Conservation (phyloP, 1,140 invertebrate species). For the Psilanteris sp. region DNA sequence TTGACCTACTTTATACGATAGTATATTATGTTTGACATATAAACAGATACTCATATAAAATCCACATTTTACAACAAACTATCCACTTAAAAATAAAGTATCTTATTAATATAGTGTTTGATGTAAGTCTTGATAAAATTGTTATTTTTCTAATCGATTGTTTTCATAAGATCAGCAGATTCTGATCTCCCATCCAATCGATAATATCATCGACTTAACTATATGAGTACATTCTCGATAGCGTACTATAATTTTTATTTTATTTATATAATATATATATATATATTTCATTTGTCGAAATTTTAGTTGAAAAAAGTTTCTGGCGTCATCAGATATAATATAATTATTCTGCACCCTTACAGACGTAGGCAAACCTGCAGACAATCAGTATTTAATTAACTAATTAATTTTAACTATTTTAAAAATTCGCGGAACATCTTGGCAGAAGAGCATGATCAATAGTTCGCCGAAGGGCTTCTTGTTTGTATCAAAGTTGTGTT, state of each 20-base stretch:
- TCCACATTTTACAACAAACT: slow-evolving; percentile 17
- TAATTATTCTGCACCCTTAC: background rate
- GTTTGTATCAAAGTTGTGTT: slow-evolving; percentile 33
- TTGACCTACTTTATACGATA: slow-evolving; percentile 34
- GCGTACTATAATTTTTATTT: slow-evolving; percentile 37
- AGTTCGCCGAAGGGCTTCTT: slow-evolving; percentile 35
- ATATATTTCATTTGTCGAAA: too few relatives aligned
- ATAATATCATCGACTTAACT: slow-evolving; percentile 50
- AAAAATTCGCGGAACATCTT: slow-evolving; percentile 27
- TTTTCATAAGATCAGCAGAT: slow-evolving; percentile 28
- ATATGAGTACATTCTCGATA: slow-evolving; percentile 28
- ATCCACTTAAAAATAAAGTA: slow-evolving; percentile 26
- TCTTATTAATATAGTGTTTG: slow-evolving; percentile 20
- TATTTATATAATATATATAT: too few relatives aligned
- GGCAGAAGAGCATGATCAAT: slow-evolving; percentile 27
- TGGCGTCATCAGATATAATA: slow-evolving; percentile 18
- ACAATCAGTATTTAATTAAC: slow-evolving; percentile 33
- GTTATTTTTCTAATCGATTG: slow-evolving; percentile 40
- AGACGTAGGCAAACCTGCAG: slow-evolving; percentile 17
- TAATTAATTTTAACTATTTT: slow-evolving; percentile 34
- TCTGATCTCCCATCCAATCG: slow-evolving; percentile 19
- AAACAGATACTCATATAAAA: slow-evolving; percentile 22
- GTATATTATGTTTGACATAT: slow-evolving; percentile 14
- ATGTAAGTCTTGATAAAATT: slow-evolving; percentile 23
- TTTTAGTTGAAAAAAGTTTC: slow-evolving; percentile 32